Percentiles rank a stretch among this genome's conserved stretches.
Conservation (phyloP, 2,888 invertebrate species). For the Stomorhina lunata region DNA sequence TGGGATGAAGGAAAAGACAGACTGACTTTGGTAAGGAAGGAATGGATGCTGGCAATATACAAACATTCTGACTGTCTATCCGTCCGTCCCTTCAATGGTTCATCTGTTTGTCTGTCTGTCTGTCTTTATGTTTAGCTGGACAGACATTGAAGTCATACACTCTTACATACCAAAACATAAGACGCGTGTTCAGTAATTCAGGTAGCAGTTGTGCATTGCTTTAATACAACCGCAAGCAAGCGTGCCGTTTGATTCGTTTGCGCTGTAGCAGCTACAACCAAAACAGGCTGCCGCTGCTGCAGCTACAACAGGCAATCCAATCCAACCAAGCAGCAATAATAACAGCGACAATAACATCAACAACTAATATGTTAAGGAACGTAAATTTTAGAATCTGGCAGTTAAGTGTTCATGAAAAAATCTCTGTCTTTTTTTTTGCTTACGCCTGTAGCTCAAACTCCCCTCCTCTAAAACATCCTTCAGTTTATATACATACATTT, state of each 20-base stretch:
- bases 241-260: constrained; percentile 64
- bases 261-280: constrained; percentile 43
- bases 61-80: constrained; percentile 37
- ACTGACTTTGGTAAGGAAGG: constrained; percentile 25
- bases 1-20: constrained; percentile 4
- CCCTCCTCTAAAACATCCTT: constrained; percentile 14
- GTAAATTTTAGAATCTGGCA: constrained; percentile 75
- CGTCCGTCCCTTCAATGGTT: constrained; percentile 18
- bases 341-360: constrained; percentile 49
- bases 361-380: constrained; percentile 68
- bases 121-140: constrained; percentile 37
- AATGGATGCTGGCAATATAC: constrained; percentile 19
- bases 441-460: neutral
- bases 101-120: constrained; percentile 31
- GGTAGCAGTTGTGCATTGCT: constrained; percentile 78
- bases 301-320: neutral
- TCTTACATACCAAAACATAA: constrained; percentile 27
- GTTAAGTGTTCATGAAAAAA: constrained; percentile 63
- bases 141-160: constrained; percentile 8
- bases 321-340: constrained; percentile 3
- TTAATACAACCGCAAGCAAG: constrained; percentile 75
- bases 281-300: neutral
- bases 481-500: constrained; percentile 11
- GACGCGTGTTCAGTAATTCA: constrained; percentile 73
- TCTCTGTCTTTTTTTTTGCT: constrained; percentile 25